Evolutionary conservation across 2,888 invertebrate species (phyloP), one percentile per base, ranked within the genome.

Genomic region (Cartodere bifasciata): DNA sequence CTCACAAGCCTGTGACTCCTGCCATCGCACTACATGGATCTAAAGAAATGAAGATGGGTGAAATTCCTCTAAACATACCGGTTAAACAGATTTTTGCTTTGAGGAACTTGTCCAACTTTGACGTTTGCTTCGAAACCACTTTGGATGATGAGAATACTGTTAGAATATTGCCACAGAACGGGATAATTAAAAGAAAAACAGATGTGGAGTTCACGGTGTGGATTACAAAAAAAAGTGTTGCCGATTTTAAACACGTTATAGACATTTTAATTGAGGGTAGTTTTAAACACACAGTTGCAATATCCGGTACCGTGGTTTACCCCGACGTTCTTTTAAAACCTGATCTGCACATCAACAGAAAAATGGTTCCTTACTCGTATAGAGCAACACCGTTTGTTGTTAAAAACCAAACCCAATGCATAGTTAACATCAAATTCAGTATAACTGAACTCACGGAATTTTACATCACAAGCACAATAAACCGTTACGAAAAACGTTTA

Each of bases 281-380:
- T 47, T 64, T 63, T 52, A 61, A 56, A 38, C 44, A 65, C 7
- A 32, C 50, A 15, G 49, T 70, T 26, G 52, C 58, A 21, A 48
- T 70, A 23, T 57, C 51, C 38, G 70, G 69, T 28, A 61, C 55
- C 36, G 63, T 69, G 2, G 52, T 63, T 1, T 69, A 64, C 38
- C 73, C 73, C 9, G 61, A 58, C 41, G 44, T 70, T 37, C 32
- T 45, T 11, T 57, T 73, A 22, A 55, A 58, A 13, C 72, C 73
- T 1, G 61, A 62, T 38, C 54, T 53, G 39, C 57, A 72, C 34
- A 61, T 61, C 31, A 58, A 70, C 50, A 44, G 63, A 23, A 60
- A 71, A 33, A 53, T 72, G 2, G 46, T 51, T 4, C 45, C 50
- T 0, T 52, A 50, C 14, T 48, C 61, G 1, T 45, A 48, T 26